Conservation (phyloP, 2,888 invertebrate species). For the Leucozona laternaria region DNA sequence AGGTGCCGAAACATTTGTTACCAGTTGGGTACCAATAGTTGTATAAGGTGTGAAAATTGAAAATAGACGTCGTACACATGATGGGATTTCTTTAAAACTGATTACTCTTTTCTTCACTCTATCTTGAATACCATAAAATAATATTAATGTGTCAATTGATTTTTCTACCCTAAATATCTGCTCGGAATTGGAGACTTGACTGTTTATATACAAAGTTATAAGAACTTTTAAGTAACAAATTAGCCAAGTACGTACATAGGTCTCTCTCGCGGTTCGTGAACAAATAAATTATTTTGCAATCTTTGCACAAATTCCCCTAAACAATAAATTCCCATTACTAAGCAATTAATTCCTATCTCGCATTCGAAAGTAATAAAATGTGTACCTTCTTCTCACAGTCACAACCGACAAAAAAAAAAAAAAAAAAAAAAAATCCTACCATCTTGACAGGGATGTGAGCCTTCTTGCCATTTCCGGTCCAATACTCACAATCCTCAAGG, state of each 20-base stretch:
- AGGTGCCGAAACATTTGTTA: too few species aligned
- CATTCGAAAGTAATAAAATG: constrained; percentile 70
- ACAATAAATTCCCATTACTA: constrained; percentile 72
- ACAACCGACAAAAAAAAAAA: neutral
- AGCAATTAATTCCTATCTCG: constrained; percentile 72
- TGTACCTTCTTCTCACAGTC: constrained; percentile 3
- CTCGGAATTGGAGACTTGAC: neutral
- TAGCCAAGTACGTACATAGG: constrained; percentile 12
- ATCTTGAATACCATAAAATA: too few species aligned
- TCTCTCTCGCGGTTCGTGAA: neutral
- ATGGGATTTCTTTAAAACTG: too few species aligned
- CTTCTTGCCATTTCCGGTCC: constrained; percentile 37
- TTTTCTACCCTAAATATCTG: too few species aligned
- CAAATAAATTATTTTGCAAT: constrained; percentile 68
- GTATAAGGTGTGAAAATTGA: too few species aligned
- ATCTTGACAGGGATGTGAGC: constrained; percentile 25
- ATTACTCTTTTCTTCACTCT: too few species aligned
- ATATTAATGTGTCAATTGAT: too few species aligned
- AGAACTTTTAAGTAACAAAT: constrained; percentile 56
- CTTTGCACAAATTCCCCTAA: constrained; percentile 53
- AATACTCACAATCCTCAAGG: constrained; percentile 37
- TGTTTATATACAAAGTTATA: constrained; percentile 14
- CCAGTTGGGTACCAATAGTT: too few species aligned
- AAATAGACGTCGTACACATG: too few species aligned
- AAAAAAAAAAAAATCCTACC: neutral